Evolutionary conservation across 2,113 vertebrate species (phyloP).

Genomic region (Pogona vitticeps): DNA sequence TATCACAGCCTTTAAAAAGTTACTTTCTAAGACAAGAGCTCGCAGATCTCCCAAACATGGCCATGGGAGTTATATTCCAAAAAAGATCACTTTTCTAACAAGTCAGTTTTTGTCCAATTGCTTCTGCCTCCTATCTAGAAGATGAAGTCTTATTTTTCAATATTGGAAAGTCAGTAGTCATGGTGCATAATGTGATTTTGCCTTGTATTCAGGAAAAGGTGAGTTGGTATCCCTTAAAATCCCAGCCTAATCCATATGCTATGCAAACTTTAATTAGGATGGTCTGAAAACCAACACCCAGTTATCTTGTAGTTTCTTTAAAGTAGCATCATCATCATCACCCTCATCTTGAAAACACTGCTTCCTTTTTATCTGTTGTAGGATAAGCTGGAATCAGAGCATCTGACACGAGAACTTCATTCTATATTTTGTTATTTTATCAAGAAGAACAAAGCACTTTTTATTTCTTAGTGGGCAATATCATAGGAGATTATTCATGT

Average conservation of each 20-base stretch:
- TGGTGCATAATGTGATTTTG: constrained; percentile 55
- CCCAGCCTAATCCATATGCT: constrained; percentile 38
- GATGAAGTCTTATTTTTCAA: neutral
- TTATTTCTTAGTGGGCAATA: neutral
- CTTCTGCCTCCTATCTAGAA: neutral
- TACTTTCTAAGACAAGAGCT: no score
- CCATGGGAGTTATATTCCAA: no score
- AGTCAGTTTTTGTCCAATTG: no score
- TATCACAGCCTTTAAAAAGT: no score
- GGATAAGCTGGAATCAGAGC: neutral
- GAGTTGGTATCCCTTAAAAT: constrained; percentile 55
- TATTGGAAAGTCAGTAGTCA: constrained; percentile 1
- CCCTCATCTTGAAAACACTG: neutral
- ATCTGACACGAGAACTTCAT: neutral
- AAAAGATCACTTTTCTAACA: no score
- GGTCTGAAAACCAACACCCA: constrained; percentile 5
- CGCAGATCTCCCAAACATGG: no score
- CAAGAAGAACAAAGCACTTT: constrained; percentile 9
- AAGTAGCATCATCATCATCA: neutral
- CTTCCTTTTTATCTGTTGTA: neutral
- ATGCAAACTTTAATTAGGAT: constrained; percentile 50
- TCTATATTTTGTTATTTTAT: neutral
- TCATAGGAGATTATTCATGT: constrained; percentile 40
- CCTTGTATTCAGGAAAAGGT: constrained; percentile 60
- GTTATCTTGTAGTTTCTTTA: constrained; percentile 8